Evolutionary conservation across 2,797 vertebrate genomes (phyloP).

Genomic region (Sebastes paucispinis): DNA sequence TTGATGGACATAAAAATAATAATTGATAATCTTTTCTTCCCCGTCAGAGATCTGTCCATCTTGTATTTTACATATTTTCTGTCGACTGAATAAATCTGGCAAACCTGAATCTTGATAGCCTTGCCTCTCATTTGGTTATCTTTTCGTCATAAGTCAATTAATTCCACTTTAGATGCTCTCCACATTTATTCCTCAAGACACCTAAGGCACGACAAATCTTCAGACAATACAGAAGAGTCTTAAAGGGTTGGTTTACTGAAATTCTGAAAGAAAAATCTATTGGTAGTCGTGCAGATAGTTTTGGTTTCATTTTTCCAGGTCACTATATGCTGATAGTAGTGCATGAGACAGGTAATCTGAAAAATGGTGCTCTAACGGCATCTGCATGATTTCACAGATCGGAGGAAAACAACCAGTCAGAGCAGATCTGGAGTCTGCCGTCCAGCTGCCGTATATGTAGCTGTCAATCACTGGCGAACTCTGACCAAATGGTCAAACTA

Average conservation of each 20-base stretch:
- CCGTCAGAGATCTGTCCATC: neutral
- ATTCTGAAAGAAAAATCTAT: neutral
- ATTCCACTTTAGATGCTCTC: neutral
- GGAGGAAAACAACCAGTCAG: too few species aligned
- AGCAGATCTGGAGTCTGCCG: fast-evolving
- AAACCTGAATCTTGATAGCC: neutral
- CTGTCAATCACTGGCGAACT: fast-evolving
- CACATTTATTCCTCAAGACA: neutral
- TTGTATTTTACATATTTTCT: neutral
- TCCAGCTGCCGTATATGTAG: fast-evolving
- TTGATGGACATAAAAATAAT: neutral
- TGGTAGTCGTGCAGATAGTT: neutral
- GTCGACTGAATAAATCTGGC: neutral
- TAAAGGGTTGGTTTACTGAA: neutral
- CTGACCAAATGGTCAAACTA: too few species aligned
- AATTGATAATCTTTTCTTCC: neutral
- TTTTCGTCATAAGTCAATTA: neutral
- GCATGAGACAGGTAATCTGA: too few species aligned
- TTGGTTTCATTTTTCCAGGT: neutral
- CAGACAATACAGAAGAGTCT: neutral
- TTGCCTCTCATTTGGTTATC: neutral
- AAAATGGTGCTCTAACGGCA: fast-evolving
- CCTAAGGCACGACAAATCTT: neutral
- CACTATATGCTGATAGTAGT: fast-evolving
- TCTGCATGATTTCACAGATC: too few species aligned